These are phyloP conservation scores for Solenodon paradoxus DNA, from an alignment of 2,113 vertebrate genomes.

Conservation along the genomic window DNA sequence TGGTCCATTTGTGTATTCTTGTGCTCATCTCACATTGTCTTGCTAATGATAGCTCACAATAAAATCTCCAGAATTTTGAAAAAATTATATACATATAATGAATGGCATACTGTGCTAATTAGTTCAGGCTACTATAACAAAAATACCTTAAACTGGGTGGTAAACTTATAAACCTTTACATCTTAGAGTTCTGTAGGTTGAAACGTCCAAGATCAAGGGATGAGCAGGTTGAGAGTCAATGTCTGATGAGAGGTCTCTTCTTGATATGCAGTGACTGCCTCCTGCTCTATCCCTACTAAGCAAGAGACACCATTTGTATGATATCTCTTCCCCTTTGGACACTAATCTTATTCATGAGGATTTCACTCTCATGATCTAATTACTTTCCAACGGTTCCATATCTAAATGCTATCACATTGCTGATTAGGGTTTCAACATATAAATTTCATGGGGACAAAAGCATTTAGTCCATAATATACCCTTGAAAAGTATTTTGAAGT, in stretches of 20 bases:
- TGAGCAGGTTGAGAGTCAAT: not conserved
- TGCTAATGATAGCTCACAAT: not conserved
- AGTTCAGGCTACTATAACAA: not conserved
- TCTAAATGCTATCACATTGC: not conserved
- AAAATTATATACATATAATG: not conserved
- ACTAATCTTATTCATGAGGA: not conserved
- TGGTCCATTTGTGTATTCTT: not conserved
- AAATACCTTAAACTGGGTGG: not conserved
- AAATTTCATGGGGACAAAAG: not conserved
- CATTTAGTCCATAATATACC: not conserved
- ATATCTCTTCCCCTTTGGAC: not conserved
- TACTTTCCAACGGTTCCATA: not conserved
- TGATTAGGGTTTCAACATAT: not conserved
- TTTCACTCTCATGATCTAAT: not conserved
- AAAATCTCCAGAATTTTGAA: not conserved
- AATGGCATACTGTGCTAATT: not conserved
- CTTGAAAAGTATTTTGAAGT: not conserved
- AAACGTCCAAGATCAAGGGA: not conserved
- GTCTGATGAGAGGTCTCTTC: not conserved
- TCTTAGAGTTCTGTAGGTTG: not conserved
- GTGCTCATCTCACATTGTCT: not conserved
- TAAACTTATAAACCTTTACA: not conserved
- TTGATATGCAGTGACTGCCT: not conserved
- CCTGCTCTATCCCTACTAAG: rapidly evolving
- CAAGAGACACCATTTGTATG: not conserved